Percentiles rank a stretch among this genome's conserved stretches.
These are phyloP conservation scores for Etheostoma spectabile DNA, from an alignment of 2,113 vertebrate species.

Conservation along the genomic window DNA sequence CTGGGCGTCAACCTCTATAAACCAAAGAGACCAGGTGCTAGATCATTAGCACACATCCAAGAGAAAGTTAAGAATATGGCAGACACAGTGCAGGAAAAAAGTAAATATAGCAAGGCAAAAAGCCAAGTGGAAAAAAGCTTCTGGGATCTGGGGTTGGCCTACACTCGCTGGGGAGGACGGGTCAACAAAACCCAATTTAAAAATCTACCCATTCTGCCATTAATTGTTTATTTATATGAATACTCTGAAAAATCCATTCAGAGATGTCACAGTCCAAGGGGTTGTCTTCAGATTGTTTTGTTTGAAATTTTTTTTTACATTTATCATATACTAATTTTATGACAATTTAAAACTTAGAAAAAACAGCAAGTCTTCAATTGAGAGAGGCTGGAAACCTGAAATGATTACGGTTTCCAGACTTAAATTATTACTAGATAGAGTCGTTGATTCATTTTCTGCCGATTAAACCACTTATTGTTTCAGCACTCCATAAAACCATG, in stretches of 20 bases:
- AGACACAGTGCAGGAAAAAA: too few relatives aligned
- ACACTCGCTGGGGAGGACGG: too few relatives aligned
- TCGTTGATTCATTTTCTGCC: background rate
- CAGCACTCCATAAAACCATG: background rate
- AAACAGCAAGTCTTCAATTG: background rate
- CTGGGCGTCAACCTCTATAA: too few relatives aligned
- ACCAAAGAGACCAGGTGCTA: too few relatives aligned
- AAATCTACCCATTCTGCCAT: too few relatives aligned
- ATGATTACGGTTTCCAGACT: too few relatives aligned
- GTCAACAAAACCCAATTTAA: too few relatives aligned
- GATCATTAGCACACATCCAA: too few relatives aligned
- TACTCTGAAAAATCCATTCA: background rate
- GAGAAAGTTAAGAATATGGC: too few relatives aligned
- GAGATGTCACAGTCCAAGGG: background rate
- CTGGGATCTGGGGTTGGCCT: too few relatives aligned
- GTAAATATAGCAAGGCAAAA: too few relatives aligned
- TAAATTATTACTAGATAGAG: background rate
- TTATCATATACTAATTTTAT: background rate
- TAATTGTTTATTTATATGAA: background rate
- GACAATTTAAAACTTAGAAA: background rate
- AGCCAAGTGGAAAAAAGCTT: too few relatives aligned
- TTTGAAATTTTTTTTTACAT: background rate
- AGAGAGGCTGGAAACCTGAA: background rate
- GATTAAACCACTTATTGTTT: background rate
- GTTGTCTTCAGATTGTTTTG: background rate